Percentiles rank a stretch among this genome's conserved stretches.
Evolutionary conservation across 2,797 vertebrate species (phyloP).

Genomic region (Tragelaphus eurycerus): DNA sequence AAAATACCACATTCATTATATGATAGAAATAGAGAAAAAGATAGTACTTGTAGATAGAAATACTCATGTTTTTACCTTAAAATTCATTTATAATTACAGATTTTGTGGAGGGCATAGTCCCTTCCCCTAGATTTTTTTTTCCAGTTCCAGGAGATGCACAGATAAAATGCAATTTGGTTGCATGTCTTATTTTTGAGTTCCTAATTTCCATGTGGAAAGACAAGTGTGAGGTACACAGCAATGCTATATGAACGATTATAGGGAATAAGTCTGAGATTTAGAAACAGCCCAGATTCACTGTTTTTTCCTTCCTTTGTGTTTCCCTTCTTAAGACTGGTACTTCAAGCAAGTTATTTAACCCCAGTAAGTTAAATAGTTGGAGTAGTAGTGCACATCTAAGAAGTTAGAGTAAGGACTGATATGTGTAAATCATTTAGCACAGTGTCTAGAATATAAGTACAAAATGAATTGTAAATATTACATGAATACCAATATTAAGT

Average conservation of each 20-base stretch:
- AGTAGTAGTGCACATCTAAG: background rate
- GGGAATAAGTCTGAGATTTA: background rate
- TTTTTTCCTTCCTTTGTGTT: background rate
- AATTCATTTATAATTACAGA: background rate
- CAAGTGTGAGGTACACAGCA: background rate
- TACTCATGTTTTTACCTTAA: background rate
- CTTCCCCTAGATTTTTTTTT: background rate
- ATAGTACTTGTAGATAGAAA: background rate
- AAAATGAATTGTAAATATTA: background rate
- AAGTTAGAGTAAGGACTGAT: background rate
- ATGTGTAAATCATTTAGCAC: background rate
- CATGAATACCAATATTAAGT: background rate
- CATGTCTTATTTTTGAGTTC: background rate
- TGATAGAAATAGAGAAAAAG: background rate
- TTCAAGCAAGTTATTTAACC: background rate
- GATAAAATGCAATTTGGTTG: background rate
- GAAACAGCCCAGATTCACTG: background rate
- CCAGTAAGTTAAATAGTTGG: background rate
- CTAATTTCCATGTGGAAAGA: background rate
- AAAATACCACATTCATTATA: background rate
- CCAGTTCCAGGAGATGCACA: background rate
- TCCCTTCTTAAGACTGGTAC: background rate
- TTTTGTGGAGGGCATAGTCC: background rate
- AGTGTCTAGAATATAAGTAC: background rate
- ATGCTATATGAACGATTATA: background rate